These are phyloP conservation scores for Alectura lathami DNA, from an alignment of 2,113 vertebrate species.

Conservation along the genomic window DNA sequence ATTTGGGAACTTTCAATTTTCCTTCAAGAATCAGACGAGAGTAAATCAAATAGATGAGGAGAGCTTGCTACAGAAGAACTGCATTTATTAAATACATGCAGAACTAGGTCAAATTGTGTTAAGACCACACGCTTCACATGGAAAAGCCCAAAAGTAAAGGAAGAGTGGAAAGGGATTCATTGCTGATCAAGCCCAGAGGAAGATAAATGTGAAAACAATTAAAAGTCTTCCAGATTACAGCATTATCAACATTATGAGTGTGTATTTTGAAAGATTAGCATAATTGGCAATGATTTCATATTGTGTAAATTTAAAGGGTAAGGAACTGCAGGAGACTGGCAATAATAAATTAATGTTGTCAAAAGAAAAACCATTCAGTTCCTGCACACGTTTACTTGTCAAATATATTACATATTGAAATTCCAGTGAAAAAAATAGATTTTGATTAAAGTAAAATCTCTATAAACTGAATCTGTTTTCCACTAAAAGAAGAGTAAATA, in stretches of 20 bases:
- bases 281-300: not conserved
- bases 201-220: slow-evolving; percentile 37
- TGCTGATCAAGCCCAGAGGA: not conserved
- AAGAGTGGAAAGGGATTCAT: not conserved
- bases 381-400: not conserved
- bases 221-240: not conserved
- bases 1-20: not conserved
- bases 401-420: not conserved
- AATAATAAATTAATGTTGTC: not conserved
- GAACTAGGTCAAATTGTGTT: slow-evolving; percentile 15
- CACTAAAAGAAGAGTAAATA: not conserved
- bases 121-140: not conserved
- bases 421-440: not conserved
- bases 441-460: not conserved
- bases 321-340: not conserved
- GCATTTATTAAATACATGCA: not conserved
- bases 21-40: not conserved
- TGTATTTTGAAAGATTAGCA: slow-evolving; percentile 15
- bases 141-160: not conserved
- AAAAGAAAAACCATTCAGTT: not conserved
- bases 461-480: not conserved
- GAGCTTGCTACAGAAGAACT: not conserved
- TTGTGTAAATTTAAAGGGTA: not conserved
- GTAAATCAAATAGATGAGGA: not conserved
- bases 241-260: not conserved